Conservation (phyloP, 2,113 vertebrate genomes). For the Hepsetus odoe region DNA sequence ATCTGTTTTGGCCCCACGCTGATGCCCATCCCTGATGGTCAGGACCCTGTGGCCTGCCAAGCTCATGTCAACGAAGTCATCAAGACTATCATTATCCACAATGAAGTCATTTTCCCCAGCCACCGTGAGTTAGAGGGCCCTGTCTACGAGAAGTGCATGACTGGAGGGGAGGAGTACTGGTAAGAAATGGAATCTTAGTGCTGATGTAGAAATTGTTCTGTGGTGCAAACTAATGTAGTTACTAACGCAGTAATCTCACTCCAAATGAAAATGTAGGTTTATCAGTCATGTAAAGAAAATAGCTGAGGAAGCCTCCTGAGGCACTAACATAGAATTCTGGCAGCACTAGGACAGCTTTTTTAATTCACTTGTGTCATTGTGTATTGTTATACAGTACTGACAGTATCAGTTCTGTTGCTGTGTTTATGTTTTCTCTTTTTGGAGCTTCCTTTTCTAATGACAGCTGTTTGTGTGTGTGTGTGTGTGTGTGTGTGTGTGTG, state of each 20-base stretch:
- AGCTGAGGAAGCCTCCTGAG: not conserved
- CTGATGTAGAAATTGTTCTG: not conserved
- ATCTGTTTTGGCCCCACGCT: constrained; percentile 98
- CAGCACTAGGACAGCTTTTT: not conserved
- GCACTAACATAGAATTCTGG: not conserved
- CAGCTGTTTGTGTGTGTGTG: constrained; percentile 6
- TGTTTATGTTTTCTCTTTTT: constrained; percentile 16
- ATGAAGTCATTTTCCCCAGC: constrained; percentile 93
- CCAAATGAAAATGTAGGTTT: constrained; percentile 7
- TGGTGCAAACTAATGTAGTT: not conserved
- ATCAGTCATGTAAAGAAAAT: constrained; percentile 12
- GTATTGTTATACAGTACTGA: not conserved
- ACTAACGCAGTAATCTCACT: constrained; percentile 1
- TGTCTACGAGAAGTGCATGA: constrained; percentile 98
- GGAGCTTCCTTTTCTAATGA: not conserved
- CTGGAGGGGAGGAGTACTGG: constrained; percentile 98
- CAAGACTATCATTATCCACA: constrained; percentile 94
- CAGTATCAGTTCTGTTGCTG: not conserved
- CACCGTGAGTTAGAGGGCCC: constrained; percentile 92
- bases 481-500: constrained; percentile 37
- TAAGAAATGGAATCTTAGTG: constrained; percentile 67
- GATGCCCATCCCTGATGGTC: constrained; percentile 96
- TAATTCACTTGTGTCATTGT: not conserved
- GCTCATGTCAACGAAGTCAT: constrained; percentile 98
- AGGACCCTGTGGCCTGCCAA: constrained; percentile 96